Percentiles rank a stretch among this genome's conserved stretches.
These are phyloP conservation scores for Diaphora mendica DNA, from an alignment of 2,888 invertebrate genomes.

Conservation along the genomic window DNA sequence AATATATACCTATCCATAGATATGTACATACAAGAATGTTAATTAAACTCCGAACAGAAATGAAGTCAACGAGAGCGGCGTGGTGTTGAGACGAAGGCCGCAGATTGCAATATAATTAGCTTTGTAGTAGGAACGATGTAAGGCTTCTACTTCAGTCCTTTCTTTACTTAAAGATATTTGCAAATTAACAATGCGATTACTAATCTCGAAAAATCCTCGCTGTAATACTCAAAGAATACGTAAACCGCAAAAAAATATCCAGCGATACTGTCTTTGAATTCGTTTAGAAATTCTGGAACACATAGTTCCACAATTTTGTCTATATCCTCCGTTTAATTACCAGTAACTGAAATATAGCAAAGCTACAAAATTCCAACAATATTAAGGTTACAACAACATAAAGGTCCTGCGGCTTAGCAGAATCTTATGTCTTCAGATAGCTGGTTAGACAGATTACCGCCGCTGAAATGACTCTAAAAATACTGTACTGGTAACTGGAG, in stretches of 20 bases:
- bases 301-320: background rate
- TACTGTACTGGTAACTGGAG: too few species aligned
- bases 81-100: constrained; percentile 19
- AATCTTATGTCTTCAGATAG: too few species aligned
- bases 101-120: constrained; percentile 33
- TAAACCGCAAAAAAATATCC: background rate
- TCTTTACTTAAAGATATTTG: background rate
- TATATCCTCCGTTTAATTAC: too few species aligned
- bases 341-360: too few species aligned
- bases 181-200: background rate
- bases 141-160: background rate
- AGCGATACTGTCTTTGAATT: background rate
- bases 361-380: too few species aligned
- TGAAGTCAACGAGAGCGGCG: constrained; percentile 35
- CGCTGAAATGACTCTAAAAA: too few species aligned
- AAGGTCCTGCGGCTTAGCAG: too few species aligned
- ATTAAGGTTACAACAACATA: too few species aligned
- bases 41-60: constrained; percentile 44
- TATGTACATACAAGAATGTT: constrained; percentile 21
- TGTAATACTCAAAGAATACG: too few species aligned
- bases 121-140: constrained; percentile 18
- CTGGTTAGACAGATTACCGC: too few species aligned
- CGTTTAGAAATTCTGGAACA: background rate
- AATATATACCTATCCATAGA: background rate
- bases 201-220: background rate